These are phyloP conservation scores for Operophtera brumata DNA, from an alignment of 2,888 invertebrate species.

Conservation along the genomic window DNA sequence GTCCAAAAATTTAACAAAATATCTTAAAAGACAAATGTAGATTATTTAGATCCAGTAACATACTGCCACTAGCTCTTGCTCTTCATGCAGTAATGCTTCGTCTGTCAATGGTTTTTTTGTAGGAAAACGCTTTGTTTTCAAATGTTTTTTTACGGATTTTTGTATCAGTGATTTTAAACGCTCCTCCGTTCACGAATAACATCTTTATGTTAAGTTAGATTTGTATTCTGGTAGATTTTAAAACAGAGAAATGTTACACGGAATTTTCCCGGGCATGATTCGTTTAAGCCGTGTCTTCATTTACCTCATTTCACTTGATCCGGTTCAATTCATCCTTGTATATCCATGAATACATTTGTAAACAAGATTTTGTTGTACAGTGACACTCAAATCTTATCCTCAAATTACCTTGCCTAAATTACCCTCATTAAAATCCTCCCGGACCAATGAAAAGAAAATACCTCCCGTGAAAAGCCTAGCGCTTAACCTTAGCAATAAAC, in stretches of 20 bases:
- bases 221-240: no score
- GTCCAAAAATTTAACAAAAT: no score
- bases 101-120: constrained; percentile 3
- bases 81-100: constrained; percentile 20
- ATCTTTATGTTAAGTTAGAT: no score
- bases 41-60: no score
- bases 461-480: constrained; percentile 10
- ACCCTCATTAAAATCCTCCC: constrained; percentile 22
- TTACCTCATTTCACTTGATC: no score
- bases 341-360: no score
- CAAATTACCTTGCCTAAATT: constrained; percentile 15
- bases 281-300: no score
- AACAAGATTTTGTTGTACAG: neutral
- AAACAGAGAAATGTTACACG: no score
- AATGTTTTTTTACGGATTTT: constrained; percentile 14
- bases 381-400: constrained; percentile 10
- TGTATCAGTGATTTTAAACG: constrained; percentile 14
- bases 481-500: constrained; percentile 16
- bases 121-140: constrained; percentile 15
- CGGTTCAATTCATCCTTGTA: no score
- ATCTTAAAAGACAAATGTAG: no score
- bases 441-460: constrained; percentile 21
- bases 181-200: neutral
- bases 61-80: neutral
- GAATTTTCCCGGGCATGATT: no score